Conservation (phyloP, 2,797 vertebrate species). For the Sebastes minor region DNA sequence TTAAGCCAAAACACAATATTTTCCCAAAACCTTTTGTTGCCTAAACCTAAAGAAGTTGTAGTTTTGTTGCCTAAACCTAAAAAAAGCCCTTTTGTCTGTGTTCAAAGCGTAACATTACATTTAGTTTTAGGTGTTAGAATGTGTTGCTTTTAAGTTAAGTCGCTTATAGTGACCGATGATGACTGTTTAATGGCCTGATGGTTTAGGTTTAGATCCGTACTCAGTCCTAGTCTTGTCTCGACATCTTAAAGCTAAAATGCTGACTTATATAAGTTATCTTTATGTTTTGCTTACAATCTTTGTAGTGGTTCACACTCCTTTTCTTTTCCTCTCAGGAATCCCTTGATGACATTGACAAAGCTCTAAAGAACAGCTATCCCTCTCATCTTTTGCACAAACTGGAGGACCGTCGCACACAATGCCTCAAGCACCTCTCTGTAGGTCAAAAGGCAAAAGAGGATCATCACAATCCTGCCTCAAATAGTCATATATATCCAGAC, state of each 20-base stretch:
- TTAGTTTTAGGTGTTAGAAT: too few species aligned
- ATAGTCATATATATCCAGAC: not conserved
- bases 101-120: too few species aligned
- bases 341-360: conserved; percentile 87
- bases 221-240: not conserved
- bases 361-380: conserved; percentile 86
- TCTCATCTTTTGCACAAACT: conserved; percentile 87
- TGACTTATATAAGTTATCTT: not conserved
- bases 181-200: not conserved
- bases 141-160: too few species aligned
- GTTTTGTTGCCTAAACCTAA: too few species aligned
- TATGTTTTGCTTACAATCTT: conserved; percentile 5
- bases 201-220: not conserved
- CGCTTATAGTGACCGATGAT: too few species aligned
- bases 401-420: conserved; percentile 82
- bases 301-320: not conserved
- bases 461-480: not conserved
- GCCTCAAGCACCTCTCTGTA: conserved; percentile 79
- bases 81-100: too few species aligned
- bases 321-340: conserved; percentile 79
- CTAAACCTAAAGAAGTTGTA: too few species aligned
- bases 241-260: not conserved
- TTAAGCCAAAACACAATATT: too few species aligned
- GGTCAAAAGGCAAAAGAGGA: conserved; percentile 30
- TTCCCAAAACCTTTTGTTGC: too few species aligned